Conservation (phyloP, 2,888 invertebrate genomes). For the Priocnemis perturbator region DNA sequence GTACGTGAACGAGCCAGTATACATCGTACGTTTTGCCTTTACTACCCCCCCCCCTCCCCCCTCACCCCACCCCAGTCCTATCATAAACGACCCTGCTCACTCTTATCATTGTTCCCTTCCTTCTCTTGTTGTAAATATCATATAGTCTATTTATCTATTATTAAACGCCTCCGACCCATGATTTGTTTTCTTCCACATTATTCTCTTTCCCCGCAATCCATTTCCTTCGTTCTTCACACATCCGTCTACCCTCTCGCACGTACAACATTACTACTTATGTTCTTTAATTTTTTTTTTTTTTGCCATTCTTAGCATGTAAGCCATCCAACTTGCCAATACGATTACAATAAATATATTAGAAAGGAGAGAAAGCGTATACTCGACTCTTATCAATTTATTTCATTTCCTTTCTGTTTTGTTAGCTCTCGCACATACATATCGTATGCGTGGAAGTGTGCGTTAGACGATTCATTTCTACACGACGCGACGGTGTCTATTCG, state of each 20-base stretch:
- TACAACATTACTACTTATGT: conserved; percentile 61
- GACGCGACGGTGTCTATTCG: not conserved
- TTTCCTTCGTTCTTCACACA: conserved; percentile 41
- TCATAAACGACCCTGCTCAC: not conserved
- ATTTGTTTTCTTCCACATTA: conserved; percentile 7
- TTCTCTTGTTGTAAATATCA: conserved; percentile 62
- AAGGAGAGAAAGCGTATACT: conserved; percentile 53
- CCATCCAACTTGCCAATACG: conserved; percentile 73
- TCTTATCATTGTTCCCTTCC: conserved; percentile 10
- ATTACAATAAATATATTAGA: conserved; percentile 73
- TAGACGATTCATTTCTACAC: not conserved
- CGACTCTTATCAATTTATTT: conserved; percentile 52
- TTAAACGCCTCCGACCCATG: conserved; percentile 27
- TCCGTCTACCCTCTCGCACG: conserved; percentile 56
- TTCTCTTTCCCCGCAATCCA: conserved; percentile 32
- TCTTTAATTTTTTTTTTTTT: conserved; percentile 59
- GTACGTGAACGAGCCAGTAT: conserved; percentile 56
- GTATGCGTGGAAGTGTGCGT: not conserved
- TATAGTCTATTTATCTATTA: conserved; percentile 61
- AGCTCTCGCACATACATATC: conserved; percentile 33
- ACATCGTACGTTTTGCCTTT: conserved; percentile 40
- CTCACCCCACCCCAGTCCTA: conserved; percentile 22
- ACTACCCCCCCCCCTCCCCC: not conserved
- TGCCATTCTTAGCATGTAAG: conserved; percentile 71
- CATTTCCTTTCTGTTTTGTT: conserved; percentile 46